phyloP scores from a whole-genome alignment of 2,797 vertebrate species.

The Myotis planiceps region DNA sequence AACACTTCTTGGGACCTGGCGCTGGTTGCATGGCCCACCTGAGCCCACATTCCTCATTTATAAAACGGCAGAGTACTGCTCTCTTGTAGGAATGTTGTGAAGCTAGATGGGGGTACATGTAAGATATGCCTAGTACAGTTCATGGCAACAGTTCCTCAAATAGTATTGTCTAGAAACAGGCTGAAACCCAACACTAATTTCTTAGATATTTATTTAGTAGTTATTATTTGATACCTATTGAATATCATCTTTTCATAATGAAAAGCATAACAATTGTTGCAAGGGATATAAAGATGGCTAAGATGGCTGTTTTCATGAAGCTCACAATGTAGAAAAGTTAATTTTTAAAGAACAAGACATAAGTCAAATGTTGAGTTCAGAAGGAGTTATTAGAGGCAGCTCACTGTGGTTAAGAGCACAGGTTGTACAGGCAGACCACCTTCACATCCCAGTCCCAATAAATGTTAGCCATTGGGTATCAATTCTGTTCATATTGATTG shows the following conservation, averaged over 20 bases:
- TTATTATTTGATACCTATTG: background rate
- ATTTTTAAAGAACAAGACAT: background rate
- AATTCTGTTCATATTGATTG: background rate
- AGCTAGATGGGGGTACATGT: background rate
- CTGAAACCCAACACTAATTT: background rate
- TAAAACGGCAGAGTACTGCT: background rate
- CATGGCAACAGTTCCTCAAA: background rate
- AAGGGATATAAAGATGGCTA: background rate
- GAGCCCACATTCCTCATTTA: background rate
- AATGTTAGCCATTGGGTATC: background rate
- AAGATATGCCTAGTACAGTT: background rate
- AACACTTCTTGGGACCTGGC: background rate
- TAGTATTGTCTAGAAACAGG: background rate
- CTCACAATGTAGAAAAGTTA: background rate
- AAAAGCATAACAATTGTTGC: background rate
- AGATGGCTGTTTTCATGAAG: background rate
- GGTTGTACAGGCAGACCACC: too few relatives aligned
- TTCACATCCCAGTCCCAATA: background rate
- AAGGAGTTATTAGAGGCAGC: background rate
- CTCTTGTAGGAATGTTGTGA: background rate
- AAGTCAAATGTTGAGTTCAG: background rate
- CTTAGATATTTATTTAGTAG: background rate
- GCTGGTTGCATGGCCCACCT: background rate
- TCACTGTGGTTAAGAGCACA: fast-evolving
- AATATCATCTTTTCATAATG: background rate